Conservation (phyloP, 2,797 vertebrate genomes). For the Babyrousa celebensis region DNA sequence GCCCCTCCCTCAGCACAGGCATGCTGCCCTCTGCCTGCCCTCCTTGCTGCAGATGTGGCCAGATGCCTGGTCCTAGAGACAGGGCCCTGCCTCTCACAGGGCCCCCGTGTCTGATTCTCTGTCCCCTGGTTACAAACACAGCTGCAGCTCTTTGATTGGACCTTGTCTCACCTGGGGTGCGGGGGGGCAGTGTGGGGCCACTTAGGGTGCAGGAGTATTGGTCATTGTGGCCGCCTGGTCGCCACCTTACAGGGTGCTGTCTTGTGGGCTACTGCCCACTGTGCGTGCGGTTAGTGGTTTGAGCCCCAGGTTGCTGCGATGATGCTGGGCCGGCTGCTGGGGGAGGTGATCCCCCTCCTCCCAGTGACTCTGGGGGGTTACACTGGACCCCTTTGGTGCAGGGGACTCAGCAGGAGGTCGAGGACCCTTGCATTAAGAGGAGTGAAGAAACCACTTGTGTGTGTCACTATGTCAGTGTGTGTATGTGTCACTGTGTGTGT, state of each 20-base stretch:
- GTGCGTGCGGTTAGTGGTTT: neutral
- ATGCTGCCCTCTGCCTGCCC: accelerated
- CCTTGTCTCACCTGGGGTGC: neutral
- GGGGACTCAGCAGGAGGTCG: neutral
- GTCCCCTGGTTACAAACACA: neutral
- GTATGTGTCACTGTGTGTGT: accelerated
- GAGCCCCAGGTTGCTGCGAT: neutral
- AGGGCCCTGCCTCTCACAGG: neutral
- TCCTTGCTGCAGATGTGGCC: neutral
- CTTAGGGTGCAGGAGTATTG: accelerated
- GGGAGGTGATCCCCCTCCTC: neutral
- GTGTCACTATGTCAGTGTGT: too few species aligned
- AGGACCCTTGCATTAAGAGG: neutral
- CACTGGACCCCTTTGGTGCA: too few species aligned
- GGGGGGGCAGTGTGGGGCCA: neutral
- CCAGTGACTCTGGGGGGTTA: neutral
- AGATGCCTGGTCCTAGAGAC: accelerated
- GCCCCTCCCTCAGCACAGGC: neutral
- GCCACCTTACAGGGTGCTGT: too few species aligned
- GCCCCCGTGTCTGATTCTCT: neutral
- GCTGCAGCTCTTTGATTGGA: neutral
- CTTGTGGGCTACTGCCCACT: neutral
- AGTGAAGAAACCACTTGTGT: accelerated
- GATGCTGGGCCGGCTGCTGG: neutral
- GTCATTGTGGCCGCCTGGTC: accelerated